A percentile compares a stretch with the other conserved stretches of the same genome.
Evolutionary conservation across 2,888 invertebrate species (phyloP).

Genomic region (Tenodera sinensis): DNA sequence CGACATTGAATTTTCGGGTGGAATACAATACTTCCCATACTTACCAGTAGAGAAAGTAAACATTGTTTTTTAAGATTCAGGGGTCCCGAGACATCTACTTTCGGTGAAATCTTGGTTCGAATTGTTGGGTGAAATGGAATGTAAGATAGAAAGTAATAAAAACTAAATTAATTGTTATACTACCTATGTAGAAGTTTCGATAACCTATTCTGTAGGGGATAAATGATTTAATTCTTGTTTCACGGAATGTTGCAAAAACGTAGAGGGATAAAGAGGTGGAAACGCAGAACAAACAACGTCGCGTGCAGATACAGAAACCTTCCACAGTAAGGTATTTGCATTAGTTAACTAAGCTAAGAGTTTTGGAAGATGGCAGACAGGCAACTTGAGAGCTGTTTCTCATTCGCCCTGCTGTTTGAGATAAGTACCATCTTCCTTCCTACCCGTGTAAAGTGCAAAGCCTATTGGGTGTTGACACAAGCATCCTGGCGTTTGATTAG

Average conservation of each 20-base stretch:
- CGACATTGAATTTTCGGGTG: too few species aligned
- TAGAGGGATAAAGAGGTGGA: background rate
- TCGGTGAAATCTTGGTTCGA: too few species aligned
- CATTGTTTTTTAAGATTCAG: too few species aligned
- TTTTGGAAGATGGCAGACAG: conserved; percentile 3
- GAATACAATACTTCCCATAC: too few species aligned
- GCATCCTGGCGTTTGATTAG: conserved; percentile 17
- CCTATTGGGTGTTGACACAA: conserved; percentile 25
- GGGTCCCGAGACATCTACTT: too few species aligned
- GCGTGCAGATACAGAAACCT: background rate
- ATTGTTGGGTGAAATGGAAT: too few species aligned
- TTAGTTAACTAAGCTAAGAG: conserved; percentile 15
- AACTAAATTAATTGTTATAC: too few species aligned
- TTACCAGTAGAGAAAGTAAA: too few species aligned
- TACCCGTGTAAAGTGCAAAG: background rate
- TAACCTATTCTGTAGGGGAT: too few species aligned
- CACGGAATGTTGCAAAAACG: background rate
- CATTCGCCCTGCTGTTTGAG: background rate
- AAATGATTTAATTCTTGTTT: background rate
- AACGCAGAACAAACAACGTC: background rate
- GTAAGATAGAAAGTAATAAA: too few species aligned
- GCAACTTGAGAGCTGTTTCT: background rate
- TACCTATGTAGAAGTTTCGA: too few species aligned
- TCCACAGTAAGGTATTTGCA: conserved; percentile 2
- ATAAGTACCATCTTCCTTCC: background rate